These are phyloP conservation scores for Machimus rusticus DNA, from an alignment of 2,888 invertebrate species.

Conservation along the genomic window DNA sequence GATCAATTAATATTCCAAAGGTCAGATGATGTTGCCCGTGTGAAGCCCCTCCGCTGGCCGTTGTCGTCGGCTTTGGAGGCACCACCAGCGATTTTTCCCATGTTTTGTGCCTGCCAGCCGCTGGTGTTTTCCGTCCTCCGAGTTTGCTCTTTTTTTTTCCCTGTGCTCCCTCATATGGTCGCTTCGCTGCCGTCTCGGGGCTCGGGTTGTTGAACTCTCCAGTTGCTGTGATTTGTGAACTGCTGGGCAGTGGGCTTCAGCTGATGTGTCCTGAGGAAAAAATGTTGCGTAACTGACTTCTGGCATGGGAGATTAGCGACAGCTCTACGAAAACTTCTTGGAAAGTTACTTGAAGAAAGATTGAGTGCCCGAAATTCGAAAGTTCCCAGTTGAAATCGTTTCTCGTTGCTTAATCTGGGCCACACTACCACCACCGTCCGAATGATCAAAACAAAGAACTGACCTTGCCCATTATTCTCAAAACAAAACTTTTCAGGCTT, in stretches of 20 bases:
- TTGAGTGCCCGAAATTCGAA: not conserved
- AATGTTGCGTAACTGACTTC: not conserved
- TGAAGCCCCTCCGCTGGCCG: not conserved
- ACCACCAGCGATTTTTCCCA: not conserved
- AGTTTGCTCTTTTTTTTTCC: not conserved
- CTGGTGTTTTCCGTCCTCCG: not conserved
- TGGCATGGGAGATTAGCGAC: not conserved
- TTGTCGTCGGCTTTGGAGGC: not conserved
- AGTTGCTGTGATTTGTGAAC: not conserved
- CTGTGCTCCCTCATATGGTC: not conserved
- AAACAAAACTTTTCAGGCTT: not conserved
- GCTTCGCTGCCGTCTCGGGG: not conserved
- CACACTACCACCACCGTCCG: not conserved
- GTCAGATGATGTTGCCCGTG: not conserved
- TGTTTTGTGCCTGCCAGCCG: not conserved
- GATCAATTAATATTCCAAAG: slow-evolving; percentile 22
- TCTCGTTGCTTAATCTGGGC: not conserved
- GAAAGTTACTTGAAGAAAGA: not conserved
- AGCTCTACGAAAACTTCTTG: not conserved
- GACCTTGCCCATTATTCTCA: not conserved
- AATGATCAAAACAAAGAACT: not conserved
- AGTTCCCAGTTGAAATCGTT: not conserved
- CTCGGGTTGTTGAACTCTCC: not conserved
- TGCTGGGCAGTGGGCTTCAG: not conserved
- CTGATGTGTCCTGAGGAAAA: not conserved